Percentiles rank a stretch among this genome's conserved stretches.
Evolutionary conservation across 1,140 invertebrate genomes (phyloP).

Genomic region (Metaphire vulgaris): DNA sequence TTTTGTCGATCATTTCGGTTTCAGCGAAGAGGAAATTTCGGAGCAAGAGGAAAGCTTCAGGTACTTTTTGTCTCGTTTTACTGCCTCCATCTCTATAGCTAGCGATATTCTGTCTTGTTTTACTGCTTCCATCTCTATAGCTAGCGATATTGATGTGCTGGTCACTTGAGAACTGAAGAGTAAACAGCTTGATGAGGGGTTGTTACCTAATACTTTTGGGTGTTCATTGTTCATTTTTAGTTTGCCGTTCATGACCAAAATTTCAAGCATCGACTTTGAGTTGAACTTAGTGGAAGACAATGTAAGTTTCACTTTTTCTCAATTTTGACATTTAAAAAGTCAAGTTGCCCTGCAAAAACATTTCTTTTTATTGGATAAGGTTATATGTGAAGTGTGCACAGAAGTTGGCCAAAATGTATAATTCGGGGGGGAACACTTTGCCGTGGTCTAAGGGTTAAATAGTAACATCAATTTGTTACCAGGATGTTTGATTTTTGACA

Average conservation of each 20-base stretch:
- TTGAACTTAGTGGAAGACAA: constrained; percentile 12
- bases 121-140: neutral
- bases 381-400: neutral
- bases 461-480: neutral
- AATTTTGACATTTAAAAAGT: too few species aligned
- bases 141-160: neutral
- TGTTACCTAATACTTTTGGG: neutral
- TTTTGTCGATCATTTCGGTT: constrained; percentile 62
- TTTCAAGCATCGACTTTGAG: constrained; percentile 10
- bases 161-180: neutral
- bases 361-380: neutral
- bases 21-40: constrained; percentile 62
- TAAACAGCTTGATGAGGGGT: neutral
- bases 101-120: neutral
- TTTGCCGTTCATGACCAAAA: constrained; percentile 8
- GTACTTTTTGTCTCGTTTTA: constrained; percentile 36
- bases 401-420: neutral
- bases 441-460: neutral
- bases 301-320: constrained; percentile 22
- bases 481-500: too few species aligned
- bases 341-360: too few species aligned
- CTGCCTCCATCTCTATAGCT: neutral
- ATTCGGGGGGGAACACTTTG: too few species aligned
- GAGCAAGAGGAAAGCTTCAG: constrained; percentile 60
- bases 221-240: neutral